phyloP scores from a whole-genome alignment of 2,888 invertebrate species.

The Chrysolina haemoptera region DNA sequence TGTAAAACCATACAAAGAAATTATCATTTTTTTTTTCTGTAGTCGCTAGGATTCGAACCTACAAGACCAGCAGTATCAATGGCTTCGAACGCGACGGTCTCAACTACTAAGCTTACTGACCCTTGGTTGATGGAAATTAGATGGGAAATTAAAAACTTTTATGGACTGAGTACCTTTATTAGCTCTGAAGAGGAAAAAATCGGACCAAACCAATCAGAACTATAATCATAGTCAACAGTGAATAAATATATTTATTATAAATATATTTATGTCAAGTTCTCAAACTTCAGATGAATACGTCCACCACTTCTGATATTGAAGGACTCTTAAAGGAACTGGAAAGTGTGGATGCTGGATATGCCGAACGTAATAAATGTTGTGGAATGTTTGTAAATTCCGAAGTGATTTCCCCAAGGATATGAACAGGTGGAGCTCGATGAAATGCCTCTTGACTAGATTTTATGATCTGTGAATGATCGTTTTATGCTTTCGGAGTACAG shows the following conservation, averaged over 20 bases:
- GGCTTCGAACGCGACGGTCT: too few relatives aligned
- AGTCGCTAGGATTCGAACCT: too few relatives aligned
- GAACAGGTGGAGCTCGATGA: constrained; percentile 39
- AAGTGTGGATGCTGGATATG: constrained; percentile 35
- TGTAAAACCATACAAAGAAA: too few relatives aligned
- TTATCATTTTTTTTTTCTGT: too few relatives aligned
- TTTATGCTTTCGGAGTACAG: constrained; percentile 37
- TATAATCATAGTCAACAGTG: background rate
- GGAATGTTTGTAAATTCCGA: constrained; percentile 43
- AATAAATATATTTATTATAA: background rate
- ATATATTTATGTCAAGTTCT: background rate
- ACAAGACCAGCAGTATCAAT: too few relatives aligned
- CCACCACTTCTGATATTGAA: background rate
- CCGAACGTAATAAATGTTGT: constrained; percentile 42
- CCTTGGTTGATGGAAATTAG: too few relatives aligned
- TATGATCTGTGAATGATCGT: constrained; percentile 56
- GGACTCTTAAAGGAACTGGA: constrained; percentile 11
- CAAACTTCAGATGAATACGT: background rate
- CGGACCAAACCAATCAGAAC: background rate
- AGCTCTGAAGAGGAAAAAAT: background rate
- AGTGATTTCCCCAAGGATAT: constrained; percentile 41
- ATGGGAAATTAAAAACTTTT: too few relatives aligned
- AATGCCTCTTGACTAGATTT: constrained; percentile 42
- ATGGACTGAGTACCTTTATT: too few relatives aligned
- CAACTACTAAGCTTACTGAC: too few relatives aligned